phyloP scores from a whole-genome alignment of 1,140 invertebrate genomes.

The Drosophila mayri region DNA sequence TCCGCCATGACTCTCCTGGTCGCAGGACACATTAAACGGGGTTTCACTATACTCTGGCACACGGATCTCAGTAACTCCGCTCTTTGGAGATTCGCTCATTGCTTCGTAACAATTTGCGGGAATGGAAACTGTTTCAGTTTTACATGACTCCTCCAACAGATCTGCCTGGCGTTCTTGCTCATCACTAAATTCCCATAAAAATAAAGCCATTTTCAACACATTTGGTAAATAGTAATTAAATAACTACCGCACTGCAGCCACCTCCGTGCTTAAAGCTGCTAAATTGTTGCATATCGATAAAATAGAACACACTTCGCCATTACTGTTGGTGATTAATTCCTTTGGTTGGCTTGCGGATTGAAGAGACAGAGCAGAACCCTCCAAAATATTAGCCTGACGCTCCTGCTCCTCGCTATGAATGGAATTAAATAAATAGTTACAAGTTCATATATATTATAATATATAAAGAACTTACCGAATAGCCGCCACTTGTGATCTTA shows the following conservation, averaged over 20 bases:
- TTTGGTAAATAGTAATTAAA: not conserved
- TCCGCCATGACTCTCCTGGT: not conserved
- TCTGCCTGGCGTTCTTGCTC: slow-evolving; percentile 1
- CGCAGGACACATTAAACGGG: not conserved
- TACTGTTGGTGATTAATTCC: not conserved
- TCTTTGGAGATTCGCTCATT: not conserved
- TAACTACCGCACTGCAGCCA: not conserved
- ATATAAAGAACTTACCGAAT: not conserved
- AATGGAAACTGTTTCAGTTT: not conserved
- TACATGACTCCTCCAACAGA: not conserved
- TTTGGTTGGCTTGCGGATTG: too few relatives aligned
- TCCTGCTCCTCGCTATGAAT: not conserved
- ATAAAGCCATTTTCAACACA: not conserved
- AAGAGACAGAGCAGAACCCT: too few relatives aligned
- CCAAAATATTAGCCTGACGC: not conserved
- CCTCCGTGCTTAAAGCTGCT: not conserved
- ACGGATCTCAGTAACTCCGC: not conserved
- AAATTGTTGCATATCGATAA: not conserved
- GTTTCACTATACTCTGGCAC: not conserved
- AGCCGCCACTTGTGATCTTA: not conserved
- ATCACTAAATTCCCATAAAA: not conserved
- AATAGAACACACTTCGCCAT: slow-evolving; percentile 4
- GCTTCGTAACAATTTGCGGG: slow-evolving; percentile 3
- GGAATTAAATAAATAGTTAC: not conserved
- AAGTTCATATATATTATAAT: not conserved